A percentile compares a stretch with the other conserved stretches of the same genome.
These are phyloP conservation scores for Dipodomys merriami DNA, from an alignment of 2,113 vertebrate genomes.

Conservation along the genomic window DNA sequence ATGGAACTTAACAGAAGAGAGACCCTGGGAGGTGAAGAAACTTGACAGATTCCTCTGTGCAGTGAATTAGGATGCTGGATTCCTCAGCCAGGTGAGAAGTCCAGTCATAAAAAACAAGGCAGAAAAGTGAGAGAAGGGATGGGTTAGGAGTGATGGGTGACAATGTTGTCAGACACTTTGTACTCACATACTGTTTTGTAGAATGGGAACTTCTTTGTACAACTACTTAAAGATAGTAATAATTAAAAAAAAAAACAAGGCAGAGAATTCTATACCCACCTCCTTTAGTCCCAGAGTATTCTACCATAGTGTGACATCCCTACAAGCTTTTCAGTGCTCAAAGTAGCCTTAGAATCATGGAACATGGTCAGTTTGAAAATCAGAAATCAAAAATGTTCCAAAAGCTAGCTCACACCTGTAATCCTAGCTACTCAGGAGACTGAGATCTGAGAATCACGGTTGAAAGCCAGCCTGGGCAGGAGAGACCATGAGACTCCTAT, in stretches of 20 bases:
- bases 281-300: background rate
- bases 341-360: background rate
- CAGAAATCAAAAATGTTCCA: background rate
- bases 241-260: background rate
- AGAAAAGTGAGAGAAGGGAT: too few relatives aligned
- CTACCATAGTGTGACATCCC: rapidly evolving
- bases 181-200: too few relatives aligned
- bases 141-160: too few relatives aligned
- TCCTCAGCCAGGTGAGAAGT: background rate
- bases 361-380: background rate
- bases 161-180: too few relatives aligned
- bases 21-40: background rate
- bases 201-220: too few relatives aligned
- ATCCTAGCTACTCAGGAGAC: too few relatives aligned
- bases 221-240: too few relatives aligned
- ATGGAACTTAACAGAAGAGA: background rate
- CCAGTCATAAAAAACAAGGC: background rate
- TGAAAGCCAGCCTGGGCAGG: too few relatives aligned
- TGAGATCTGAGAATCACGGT: too few relatives aligned
- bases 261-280: background rate
- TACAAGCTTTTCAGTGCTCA: rapidly evolving
- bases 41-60: background rate
- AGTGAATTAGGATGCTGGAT: rapidly evolving
- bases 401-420: too few relatives aligned
- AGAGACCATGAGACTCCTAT: too few relatives aligned